phyloP scores from a whole-genome alignment of 2,888 invertebrate species.

The Luffia ferchaultella region DNA sequence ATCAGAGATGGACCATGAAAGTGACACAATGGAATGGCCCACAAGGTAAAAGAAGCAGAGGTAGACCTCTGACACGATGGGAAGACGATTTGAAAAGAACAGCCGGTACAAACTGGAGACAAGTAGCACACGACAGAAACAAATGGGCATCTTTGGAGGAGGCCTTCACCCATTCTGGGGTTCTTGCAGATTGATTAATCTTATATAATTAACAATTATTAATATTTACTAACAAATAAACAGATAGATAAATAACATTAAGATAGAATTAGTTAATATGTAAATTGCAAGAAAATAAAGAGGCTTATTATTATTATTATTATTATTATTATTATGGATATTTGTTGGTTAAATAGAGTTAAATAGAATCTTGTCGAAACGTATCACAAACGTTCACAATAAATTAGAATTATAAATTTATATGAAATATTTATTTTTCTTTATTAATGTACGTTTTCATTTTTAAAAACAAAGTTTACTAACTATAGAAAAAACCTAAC shows the following conservation, averaged over 20 bases:
- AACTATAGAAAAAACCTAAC: too few species aligned
- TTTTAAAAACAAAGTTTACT: too few species aligned
- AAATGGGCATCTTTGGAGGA: neutral
- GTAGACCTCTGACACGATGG: neutral
- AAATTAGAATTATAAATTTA: too few species aligned
- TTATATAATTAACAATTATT: neutral
- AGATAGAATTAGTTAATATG: too few species aligned
- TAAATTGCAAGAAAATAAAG: too few species aligned
- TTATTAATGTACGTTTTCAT: too few species aligned
- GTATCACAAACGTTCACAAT: too few species aligned
- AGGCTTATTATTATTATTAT: too few species aligned
- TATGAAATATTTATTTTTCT: too few species aligned
- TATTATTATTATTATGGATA: too few species aligned
- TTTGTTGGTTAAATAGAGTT: neutral
- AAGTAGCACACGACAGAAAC: neutral
- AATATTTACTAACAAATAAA: neutral
- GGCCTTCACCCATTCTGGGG: neutral
- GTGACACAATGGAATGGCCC: neutral
- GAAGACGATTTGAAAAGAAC: neutral
- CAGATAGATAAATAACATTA: neutral
- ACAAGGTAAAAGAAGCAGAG: neutral
- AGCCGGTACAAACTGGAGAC: neutral
- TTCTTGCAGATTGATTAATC: neutral
- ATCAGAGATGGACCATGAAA: neutral
- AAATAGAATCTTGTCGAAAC: neutral